Percentiles rank a stretch among this genome's conserved stretches.
phyloP scores from a whole-genome alignment of 2,797 vertebrate species.

The Parambassis ranga region DNA sequence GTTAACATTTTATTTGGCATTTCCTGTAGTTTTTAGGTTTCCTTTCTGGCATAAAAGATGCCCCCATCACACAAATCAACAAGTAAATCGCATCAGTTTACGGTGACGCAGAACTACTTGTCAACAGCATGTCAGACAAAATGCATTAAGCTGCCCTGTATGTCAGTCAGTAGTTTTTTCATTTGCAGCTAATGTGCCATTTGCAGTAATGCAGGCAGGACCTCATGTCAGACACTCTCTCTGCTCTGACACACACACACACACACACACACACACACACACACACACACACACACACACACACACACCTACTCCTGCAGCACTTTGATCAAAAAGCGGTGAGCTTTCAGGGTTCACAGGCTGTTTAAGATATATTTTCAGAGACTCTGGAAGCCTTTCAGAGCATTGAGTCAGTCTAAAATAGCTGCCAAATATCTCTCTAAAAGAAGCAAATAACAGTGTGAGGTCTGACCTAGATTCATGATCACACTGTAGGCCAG shows the following conservation, averaged over 20 bases:
- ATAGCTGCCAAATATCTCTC: constrained; percentile 49
- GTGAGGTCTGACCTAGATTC: constrained; percentile 53
- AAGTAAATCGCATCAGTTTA: background rate
- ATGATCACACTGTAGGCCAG: background rate
- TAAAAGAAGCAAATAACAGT: constrained; percentile 23
- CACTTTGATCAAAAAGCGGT: constrained; percentile 40
- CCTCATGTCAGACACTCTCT: constrained; percentile 16
- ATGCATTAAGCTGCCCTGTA: background rate
- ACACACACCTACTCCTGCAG: background rate
- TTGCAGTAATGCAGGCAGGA: constrained; percentile 9
- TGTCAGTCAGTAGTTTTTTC: constrained; percentile 13
- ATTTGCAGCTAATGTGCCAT: constrained; percentile 22
- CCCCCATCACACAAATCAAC: background rate
- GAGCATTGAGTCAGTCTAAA: constrained; percentile 41
- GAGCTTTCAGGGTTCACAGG: constrained; percentile 38
- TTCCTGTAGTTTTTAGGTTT: no score
- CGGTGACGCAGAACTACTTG: background rate
- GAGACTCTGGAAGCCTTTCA: constrained; percentile 33
- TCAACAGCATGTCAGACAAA: constrained; percentile 1
- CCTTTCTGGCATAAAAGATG: background rate
- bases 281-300: constrained; percentile 6
- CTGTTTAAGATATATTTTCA: constrained; percentile 47
- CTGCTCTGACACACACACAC: constrained; percentile 3
- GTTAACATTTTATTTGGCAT: rapidly evolving
- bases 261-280: constrained; percentile 2